Conservation (phyloP, 1,140 invertebrate genomes). For the Scylla paramamosain region DNA sequence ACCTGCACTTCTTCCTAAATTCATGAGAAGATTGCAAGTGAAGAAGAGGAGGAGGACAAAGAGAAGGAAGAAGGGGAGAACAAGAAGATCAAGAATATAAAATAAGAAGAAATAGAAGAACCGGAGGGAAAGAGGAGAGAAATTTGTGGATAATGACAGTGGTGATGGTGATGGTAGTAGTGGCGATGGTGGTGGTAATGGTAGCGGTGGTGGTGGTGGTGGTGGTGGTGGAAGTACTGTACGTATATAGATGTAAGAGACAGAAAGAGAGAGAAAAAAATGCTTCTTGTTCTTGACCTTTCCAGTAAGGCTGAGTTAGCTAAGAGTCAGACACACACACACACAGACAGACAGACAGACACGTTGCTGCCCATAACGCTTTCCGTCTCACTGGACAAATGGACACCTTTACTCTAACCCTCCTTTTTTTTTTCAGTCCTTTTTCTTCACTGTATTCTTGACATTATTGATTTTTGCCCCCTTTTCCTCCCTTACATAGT, state of each 20-base stretch:
- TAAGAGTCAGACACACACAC: background rate
- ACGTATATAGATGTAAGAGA: background rate
- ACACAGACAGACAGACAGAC: too few relatives aligned
- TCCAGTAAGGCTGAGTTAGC: background rate
- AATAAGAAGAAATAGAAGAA: too few relatives aligned
- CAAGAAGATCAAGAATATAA: too few relatives aligned
- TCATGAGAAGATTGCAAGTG: too few relatives aligned
- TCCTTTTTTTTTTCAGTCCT: background rate
- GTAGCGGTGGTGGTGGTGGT: too few relatives aligned
- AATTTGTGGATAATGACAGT: background rate
- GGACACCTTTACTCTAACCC: background rate
- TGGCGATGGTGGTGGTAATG: too few relatives aligned
- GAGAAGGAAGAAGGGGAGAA: too few relatives aligned
- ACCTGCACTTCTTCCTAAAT: too few relatives aligned
- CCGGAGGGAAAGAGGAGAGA: too few relatives aligned
- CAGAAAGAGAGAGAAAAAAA: background rate
- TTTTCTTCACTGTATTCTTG: background rate
- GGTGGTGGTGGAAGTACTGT: background rate
- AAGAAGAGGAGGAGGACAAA: too few relatives aligned
- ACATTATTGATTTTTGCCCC: background rate
- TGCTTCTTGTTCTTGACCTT: background rate
- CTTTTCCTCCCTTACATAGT: background rate
- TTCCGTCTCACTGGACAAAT: background rate
- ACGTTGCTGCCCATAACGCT: background rate
- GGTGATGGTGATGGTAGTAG: background rate